Base-by-base conservation (phyloP, 2,797 vertebrate genomes). In the Oreortyx pictus region DNA sequence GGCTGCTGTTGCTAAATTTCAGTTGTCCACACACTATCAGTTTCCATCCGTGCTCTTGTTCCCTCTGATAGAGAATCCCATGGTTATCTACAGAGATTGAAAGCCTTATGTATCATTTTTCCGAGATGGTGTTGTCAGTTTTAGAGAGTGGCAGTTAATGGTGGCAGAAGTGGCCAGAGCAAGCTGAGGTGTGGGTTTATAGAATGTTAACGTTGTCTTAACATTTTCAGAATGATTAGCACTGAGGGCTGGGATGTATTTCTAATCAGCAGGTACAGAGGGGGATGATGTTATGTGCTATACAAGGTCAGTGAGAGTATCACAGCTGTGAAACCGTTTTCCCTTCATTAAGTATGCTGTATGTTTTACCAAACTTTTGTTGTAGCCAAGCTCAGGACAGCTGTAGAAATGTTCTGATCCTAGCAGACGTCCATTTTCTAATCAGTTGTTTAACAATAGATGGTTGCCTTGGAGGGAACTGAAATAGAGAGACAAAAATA, bases 181-280 rank as follows among this genome's bases (percentile, higher is more conserved):
- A 44, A 37, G 31, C 41, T 33, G 43, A 83, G 71, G n/a, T 46
- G 14, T 29, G 50, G 37, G 49, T 77, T 93, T 80, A 20, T 27
- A 29, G 54, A 83, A 20, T 43, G 74, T 95, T 86, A 83, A 64
- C 92, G 82, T 92, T 91, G 86, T 86, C 74, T 91, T 64, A 70
- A 18, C n/a, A 3, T 89, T 91, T 89, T 54, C 66, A 78, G 89
- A 33, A 70, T 70, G 70, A 50, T 86, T 91, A 61, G 77, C 83
- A 37, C 57, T 7, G 49, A 93, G 92, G 90, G 86, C 75, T 68
- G 39, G 35, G 15, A 25, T 37, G 5, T 31, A 3, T 6, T 0
- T 46, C 60, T 88, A 41, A 60, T 70, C 46, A 70, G 83, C 24
- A 52, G 52, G 65, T 88, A 71, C 71, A 82, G 82, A 77, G 82